phyloP scores from a whole-genome alignment of 1,140 invertebrate species.

The Bombus soroeensis region DNA sequence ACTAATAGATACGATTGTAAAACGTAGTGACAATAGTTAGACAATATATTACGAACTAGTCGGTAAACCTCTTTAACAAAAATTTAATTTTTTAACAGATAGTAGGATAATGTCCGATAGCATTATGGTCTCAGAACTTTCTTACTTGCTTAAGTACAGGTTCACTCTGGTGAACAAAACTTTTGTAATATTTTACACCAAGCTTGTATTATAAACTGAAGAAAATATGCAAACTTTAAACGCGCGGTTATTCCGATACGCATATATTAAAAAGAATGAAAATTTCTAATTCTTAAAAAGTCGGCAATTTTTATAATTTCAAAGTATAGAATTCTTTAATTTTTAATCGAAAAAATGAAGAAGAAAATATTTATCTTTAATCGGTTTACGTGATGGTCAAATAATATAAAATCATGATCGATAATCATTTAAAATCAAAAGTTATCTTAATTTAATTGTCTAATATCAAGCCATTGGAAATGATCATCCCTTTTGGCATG shows the following conservation, averaged over 20 bases:
- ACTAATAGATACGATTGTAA: neutral
- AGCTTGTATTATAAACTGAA: neutral
- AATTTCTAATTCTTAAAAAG: neutral
- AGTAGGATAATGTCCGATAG: neutral
- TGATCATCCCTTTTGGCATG: slow-evolving; percentile 60
- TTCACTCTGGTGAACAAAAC: neutral
- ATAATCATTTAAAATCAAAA: neutral
- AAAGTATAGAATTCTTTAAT: neutral
- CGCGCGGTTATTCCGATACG: no score
- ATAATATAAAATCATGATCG: neutral
- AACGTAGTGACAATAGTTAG: slow-evolving; percentile 24
- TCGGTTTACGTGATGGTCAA: neutral
- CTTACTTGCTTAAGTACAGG: neutral
- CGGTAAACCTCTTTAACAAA: slow-evolving; percentile 14
- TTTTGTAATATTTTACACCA: neutral
- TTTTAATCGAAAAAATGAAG: neutral
- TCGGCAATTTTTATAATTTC: neutral
- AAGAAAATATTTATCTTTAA: neutral
- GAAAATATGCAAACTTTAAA: neutral
- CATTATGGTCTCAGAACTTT: neutral
- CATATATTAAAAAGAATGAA: neutral
- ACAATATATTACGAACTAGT: neutral
- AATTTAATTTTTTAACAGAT: slow-evolving; percentile 7
- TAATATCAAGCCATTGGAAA: slow-evolving; percentile 29
- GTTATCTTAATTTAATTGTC: neutral